Evolutionary conservation across 2,888 invertebrate species (phyloP), one percentile per base, ranked within the genome.

Genomic region (Ophion slaviceki): DNA sequence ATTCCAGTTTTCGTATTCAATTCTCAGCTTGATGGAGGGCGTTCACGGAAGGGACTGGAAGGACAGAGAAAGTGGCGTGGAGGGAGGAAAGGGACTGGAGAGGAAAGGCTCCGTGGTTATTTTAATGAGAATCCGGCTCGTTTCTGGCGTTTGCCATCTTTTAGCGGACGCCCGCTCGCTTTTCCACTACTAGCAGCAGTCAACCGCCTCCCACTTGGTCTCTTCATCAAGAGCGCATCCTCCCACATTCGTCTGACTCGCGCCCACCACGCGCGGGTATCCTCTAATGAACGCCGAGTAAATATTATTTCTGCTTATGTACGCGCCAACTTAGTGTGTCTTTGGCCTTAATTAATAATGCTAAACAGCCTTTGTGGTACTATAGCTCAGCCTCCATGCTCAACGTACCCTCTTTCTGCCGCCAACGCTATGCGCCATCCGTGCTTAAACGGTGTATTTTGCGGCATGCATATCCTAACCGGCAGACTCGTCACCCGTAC

Each of bases 251-350:
- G 67, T 74, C 78, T 53, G 74, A 74, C 79, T 86, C 81, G 83
- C 89, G 89, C 88, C 88, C 66, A 88, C 87, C 86, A n/a, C 79
- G 85, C 84, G 80, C 72, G 78, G 72, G 90, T 91, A 90, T 92
- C 92, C 91, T 93, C 92, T 93, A 93, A 93, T 93, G 93, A 93
- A 93, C 93, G 92, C 89, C 88, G 91, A 90, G 93, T 91, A 93
- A 93, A 93, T 93, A 93, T 93, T 93, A 93, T 93, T 93, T 93
- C 92, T 92, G 92, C 92, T 92, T 93, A 92, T 88, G 92, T 93
- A 93, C 92, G 91, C 90, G 91, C 90, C 91, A 93, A 93, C 93
- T 93, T 92, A 92, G 92, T 92, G 91, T 89, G 91, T 92, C 93
- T 93, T 93, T 91, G 91, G 91, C 89, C 91, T 92, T 93, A 92